phyloP scores from a whole-genome alignment of 2,888 invertebrate species.

The Phyto melanocephala region DNA sequence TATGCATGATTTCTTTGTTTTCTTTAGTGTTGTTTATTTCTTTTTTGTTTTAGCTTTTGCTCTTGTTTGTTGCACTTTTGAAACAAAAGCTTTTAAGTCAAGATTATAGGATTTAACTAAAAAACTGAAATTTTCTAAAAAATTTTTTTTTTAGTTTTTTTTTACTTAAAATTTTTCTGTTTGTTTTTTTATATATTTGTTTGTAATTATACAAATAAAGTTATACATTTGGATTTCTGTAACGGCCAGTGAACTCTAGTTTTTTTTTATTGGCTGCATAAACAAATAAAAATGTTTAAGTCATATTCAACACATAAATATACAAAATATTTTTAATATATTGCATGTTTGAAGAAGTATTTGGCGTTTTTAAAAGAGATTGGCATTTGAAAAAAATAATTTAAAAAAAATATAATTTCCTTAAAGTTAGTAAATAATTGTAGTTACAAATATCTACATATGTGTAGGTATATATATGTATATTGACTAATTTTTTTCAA shows the following conservation, averaged over 20 bases:
- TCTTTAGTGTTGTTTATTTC: background rate
- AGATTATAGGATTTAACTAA: conserved; percentile 8
- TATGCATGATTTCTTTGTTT: background rate
- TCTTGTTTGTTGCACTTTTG: background rate
- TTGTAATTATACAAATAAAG: background rate
- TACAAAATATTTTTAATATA: too few species aligned
- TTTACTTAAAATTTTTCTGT: background rate
- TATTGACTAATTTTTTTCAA: too few species aligned
- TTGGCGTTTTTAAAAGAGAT: too few species aligned
- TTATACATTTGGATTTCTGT: background rate
- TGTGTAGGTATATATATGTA: too few species aligned
- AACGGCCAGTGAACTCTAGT: background rate
- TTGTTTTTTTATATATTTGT: background rate
- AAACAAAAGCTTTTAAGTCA: background rate
- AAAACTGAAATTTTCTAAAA: background rate
- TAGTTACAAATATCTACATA: too few species aligned
- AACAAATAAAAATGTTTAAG: background rate
- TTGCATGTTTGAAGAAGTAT: too few species aligned
- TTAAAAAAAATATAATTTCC: too few species aligned
- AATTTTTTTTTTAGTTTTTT: background rate
- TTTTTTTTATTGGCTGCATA: background rate
- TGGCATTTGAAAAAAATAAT: too few species aligned
- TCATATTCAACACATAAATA: too few species aligned
- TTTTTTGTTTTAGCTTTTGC: background rate
- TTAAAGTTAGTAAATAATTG: too few species aligned